phyloP scores from a whole-genome alignment of 92 coral and sea anemone species.

The Micromussa lordhowensis region DNA sequence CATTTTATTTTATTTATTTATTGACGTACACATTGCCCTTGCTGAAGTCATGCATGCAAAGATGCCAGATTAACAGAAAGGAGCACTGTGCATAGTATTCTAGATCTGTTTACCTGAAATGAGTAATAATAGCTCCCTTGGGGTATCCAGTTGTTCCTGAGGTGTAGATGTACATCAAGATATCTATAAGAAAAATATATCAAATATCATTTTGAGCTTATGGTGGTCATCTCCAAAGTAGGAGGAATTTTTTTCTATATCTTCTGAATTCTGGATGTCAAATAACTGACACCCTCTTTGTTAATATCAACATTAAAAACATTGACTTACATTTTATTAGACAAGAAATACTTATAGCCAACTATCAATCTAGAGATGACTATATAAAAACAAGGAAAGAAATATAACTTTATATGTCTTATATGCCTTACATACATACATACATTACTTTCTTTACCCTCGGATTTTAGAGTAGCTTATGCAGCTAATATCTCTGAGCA shows the following conservation, averaged over 20 bases:
- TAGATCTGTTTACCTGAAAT: slow-evolving; percentile 59
- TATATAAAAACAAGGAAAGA: too few species aligned
- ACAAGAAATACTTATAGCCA: not conserved
- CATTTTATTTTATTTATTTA: too few species aligned
- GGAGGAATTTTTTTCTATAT: not conserved
- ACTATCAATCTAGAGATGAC: not conserved
- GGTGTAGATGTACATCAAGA: slow-evolving; percentile 87
- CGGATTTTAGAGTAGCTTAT: too few species aligned
- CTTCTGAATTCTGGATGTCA: not conserved
- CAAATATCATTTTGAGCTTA: not conserved
- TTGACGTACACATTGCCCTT: too few species aligned
- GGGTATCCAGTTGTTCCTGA: slow-evolving; percentile 99
- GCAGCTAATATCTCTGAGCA: too few species aligned
- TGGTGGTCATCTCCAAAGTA: not conserved
- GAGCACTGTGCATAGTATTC: not conserved
- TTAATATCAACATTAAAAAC: too few species aligned
- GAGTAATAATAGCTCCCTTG: slow-evolving; percentile 80
- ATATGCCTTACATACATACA: too few species aligned
- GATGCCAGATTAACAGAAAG: too few species aligned
- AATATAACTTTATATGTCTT: too few species aligned
- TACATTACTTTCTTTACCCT: too few species aligned
- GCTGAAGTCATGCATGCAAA: too few species aligned
- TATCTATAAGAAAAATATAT: slow-evolving; percentile 57
- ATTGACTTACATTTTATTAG: not conserved
- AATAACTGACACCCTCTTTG: too few species aligned